Percentiles rank a stretch among this genome's conserved stretches.
Evolutionary conservation across 2,888 invertebrate genomes (phyloP).

Genomic region (Xestobium rufovillosum): DNA sequence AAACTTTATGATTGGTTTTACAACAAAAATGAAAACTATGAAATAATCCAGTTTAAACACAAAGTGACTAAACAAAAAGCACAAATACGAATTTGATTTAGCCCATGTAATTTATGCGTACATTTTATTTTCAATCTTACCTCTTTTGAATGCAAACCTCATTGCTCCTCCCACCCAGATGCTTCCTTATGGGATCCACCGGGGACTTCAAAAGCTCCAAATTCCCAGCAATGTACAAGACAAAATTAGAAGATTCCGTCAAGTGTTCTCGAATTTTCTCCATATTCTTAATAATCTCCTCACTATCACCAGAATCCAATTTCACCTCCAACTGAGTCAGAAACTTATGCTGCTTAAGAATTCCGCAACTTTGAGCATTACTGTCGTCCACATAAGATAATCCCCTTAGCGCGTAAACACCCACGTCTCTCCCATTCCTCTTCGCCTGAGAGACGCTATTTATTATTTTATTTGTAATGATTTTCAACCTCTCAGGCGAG

Average conservation of each 20-base stretch:
- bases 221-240: slow-evolving; percentile 67
- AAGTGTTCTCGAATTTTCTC: slow-evolving; percentile 53
- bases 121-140: too few relatives aligned
- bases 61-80: too few relatives aligned
- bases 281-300: slow-evolving; percentile 48
- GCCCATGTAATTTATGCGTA: too few relatives aligned
- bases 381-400: slow-evolving; percentile 57
- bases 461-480: slow-evolving; percentile 72
- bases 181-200: slow-evolving; percentile 33
- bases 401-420: slow-evolving; percentile 52
- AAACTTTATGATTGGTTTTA: too few relatives aligned
- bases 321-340: slow-evolving; percentile 58
- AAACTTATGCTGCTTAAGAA: slow-evolving; percentile 71
- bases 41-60: not conserved
- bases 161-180: too few relatives aligned
- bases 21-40: not conserved
- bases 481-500: slow-evolving; percentile 64
- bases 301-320: slow-evolving; percentile 44
- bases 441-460: slow-evolving; percentile 74
- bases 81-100: too few relatives aligned
- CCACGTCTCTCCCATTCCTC: slow-evolving; percentile 63
- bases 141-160: too few relatives aligned
- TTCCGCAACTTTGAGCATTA: slow-evolving; percentile 62
- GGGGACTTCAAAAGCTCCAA: slow-evolving; percentile 53
- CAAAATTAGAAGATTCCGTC: slow-evolving; percentile 53